These are phyloP conservation scores for Syngnathoides biaculeatus DNA, from an alignment of 2,113 vertebrate genomes.

Conservation along the genomic window DNA sequence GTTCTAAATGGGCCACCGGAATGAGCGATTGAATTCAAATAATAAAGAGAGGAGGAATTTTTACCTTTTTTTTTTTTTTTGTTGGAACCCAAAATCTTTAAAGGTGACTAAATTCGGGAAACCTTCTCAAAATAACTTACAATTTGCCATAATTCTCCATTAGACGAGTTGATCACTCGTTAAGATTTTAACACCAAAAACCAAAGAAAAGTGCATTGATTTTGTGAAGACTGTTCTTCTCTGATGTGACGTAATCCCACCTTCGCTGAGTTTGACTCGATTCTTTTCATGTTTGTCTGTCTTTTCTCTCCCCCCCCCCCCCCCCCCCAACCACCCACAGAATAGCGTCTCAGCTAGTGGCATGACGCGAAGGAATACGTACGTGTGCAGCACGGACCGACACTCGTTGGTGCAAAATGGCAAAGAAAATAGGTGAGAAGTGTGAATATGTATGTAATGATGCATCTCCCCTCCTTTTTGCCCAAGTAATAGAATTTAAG, in stretches of 20 bases:
- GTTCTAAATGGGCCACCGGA: no score
- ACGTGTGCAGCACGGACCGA: slow-evolving; percentile 81
- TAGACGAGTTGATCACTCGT: no score
- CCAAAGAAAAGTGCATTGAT: no score
- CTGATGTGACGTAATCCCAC: neutral
- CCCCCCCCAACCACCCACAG: slow-evolving; percentile 52
- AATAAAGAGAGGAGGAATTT: no score
- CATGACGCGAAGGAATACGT: slow-evolving; percentile 90
- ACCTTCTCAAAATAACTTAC: no score
- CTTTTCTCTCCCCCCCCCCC: neutral
- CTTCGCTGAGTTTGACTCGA: neutral
- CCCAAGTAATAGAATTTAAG: neutral
- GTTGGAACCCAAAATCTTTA: no score
- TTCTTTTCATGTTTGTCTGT: neutral
- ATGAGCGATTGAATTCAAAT: no score
- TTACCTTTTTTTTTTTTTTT: no score
- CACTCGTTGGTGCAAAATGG: slow-evolving; percentile 82
- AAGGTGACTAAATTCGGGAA: no score
- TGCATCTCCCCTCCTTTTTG: neutral
- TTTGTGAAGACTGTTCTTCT: no score
- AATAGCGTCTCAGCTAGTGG: slow-evolving; percentile 82
- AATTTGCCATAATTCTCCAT: no score
- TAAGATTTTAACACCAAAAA: no score
- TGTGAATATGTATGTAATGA: neutral
- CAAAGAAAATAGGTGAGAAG: slow-evolving; percentile 84